Conservation (phyloP, 1,140 invertebrate genomes). For the Heliconius hewitsoni region DNA sequence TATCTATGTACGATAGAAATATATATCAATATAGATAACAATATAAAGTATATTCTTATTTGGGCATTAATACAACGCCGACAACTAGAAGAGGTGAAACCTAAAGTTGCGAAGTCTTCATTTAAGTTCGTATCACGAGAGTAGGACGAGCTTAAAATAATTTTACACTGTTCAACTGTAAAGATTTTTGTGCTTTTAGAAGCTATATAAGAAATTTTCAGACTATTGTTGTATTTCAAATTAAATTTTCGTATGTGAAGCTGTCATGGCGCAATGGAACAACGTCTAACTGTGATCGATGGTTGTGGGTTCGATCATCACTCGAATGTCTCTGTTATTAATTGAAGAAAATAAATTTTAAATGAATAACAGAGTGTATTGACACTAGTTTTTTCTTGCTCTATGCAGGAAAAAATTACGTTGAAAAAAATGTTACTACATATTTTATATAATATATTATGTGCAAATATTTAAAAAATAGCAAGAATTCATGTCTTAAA, state of each 20-base stretch:
- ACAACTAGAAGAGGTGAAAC: background rate
- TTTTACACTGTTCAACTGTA: slow-evolving; percentile 3
- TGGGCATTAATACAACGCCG: background rate
- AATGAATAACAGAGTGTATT: no score
- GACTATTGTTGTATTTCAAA: slow-evolving; percentile 3
- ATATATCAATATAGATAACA: background rate
- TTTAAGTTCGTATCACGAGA: slow-evolving; percentile 10
- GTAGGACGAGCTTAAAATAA: slow-evolving; percentile 11
- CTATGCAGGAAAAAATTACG: no score
- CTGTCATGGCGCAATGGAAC: background rate
- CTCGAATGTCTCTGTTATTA: no score
- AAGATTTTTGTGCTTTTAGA: slow-evolving; percentile 12
- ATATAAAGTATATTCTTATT: background rate
- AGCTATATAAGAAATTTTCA: background rate
- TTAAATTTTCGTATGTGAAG: background rate
- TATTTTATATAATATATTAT: no score
- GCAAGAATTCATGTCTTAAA: no score
- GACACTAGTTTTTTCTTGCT: no score
- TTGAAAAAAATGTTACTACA: no score
- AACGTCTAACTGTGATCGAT: background rate
- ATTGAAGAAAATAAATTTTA: no score
- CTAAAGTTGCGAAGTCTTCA: background rate
- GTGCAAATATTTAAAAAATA: no score
- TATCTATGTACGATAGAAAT: no score
- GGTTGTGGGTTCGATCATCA: no score